These are phyloP conservation scores for Operophtera brumata DNA, from an alignment of 2,888 invertebrate genomes.

Conservation along the genomic window DNA sequence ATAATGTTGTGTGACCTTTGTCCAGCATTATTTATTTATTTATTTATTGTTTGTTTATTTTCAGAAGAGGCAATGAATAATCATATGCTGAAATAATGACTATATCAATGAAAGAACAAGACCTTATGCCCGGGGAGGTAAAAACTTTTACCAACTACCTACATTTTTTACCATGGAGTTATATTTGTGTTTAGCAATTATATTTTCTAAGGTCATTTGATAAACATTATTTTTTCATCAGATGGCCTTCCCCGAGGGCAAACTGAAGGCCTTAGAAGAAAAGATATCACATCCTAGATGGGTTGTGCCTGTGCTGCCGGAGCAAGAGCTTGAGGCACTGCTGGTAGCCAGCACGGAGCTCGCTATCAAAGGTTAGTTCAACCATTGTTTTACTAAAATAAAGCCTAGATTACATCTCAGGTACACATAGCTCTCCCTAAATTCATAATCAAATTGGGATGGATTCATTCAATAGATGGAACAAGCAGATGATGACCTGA, in stretches of 20 bases:
- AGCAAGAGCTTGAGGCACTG: conserved; percentile 96
- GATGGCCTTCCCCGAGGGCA: conserved; percentile 89
- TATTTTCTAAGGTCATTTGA: neutral
- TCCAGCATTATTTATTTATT: no score
- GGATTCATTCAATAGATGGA: no score
- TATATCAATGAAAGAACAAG: conserved; percentile 79
- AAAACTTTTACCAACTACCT: conserved; percentile 27
- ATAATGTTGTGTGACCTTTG: no score
- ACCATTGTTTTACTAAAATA: neutral
- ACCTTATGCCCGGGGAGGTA: conserved; percentile 75
- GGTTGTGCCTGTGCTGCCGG: conserved; percentile 98
- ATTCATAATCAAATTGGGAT: no score
- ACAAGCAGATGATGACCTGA: no score
- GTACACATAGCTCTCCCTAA: no score
- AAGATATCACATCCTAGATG: conserved; percentile 97
- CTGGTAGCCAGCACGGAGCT: conserved; percentile 94
- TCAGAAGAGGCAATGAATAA: conserved; percentile 67
- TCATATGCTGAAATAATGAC: conserved; percentile 73
- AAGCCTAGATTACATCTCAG: neutral
- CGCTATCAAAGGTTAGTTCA: conserved; percentile 83
- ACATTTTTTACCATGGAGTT: neutral
- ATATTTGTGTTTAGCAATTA: no score
- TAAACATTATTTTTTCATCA: conserved; percentile 33
- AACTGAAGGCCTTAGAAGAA: conserved; percentile 94
- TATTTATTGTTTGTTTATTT: conserved; percentile 34